Conservation (phyloP, 2,113 vertebrate species). For the Sialia sialis region DNA sequence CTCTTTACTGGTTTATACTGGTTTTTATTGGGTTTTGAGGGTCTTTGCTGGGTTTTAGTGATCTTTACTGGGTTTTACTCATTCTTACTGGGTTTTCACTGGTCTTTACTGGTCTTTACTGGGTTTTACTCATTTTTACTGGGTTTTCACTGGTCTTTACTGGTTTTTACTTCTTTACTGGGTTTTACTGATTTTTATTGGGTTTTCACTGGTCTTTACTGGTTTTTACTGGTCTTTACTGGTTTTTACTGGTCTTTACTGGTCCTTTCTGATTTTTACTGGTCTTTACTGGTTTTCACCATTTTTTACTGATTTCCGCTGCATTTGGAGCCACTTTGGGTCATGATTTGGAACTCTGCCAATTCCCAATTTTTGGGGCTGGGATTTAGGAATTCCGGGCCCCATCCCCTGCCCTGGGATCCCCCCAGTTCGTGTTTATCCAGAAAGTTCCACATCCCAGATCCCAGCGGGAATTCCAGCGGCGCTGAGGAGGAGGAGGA, state of each 20-base stretch:
- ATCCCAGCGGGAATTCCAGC: conserved; percentile 37
- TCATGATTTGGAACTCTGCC: accelerated
- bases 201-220: not conserved
- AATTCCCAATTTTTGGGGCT: not conserved
- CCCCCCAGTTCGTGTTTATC: accelerated
- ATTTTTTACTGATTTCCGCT: no score
- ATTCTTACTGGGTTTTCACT: not conserved
- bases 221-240: not conserved
- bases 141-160: not conserved
- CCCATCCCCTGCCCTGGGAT: not conserved
- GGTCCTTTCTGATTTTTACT: not conserved
- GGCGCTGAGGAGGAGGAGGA: conserved; percentile 42
- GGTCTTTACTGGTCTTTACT: not conserved
- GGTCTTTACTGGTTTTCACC: not conserved
- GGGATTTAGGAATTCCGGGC: accelerated
- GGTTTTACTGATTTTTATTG: not conserved
- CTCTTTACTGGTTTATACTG: not conserved
- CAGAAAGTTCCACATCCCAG: not conserved
- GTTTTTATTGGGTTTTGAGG: not conserved
- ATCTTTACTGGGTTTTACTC: no score
- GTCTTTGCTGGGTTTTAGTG: not conserved
- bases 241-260: not conserved
- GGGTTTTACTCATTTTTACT: not conserved
- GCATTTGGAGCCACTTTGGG: not conserved
- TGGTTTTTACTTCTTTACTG: not conserved